Conservation (phyloP, 2,113 vertebrate species). For the Cynocephalus volans region DNA sequence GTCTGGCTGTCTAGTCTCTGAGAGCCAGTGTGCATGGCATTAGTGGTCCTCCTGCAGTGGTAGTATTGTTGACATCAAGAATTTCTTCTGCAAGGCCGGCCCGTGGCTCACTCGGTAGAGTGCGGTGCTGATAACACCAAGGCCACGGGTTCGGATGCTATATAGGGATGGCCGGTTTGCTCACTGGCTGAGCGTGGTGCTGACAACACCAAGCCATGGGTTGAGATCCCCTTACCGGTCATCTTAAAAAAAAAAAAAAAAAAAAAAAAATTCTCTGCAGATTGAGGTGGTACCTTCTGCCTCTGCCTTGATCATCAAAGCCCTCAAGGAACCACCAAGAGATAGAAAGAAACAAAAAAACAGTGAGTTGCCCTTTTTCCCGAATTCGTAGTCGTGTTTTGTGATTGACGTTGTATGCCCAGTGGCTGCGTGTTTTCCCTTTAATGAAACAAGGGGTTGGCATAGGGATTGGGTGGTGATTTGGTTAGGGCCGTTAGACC, state of each 20-base stretch:
- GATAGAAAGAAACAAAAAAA: conserved; percentile 99
- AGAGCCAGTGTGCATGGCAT: neutral
- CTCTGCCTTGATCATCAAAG: conserved; percentile 98
- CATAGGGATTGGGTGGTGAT: neutral
- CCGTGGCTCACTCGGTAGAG: too few relatives aligned
- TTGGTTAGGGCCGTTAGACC: neutral
- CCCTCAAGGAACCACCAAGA: conserved; percentile 98
- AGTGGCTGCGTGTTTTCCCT: neutral
- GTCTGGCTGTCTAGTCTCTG: neutral
- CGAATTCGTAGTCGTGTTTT: neutral
- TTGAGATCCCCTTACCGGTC: too few relatives aligned
- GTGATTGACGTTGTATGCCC: too few relatives aligned
- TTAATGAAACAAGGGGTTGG: neutral
- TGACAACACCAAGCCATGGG: too few relatives aligned
- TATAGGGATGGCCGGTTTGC: too few relatives aligned
- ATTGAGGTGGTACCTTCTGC: conserved; percentile 99
- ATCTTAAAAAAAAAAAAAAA: too few relatives aligned
- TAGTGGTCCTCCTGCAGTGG: neutral
- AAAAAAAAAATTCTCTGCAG: conserved; percentile 84
- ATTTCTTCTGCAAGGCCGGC: conserved; percentile 11
- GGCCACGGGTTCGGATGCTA: too few relatives aligned
- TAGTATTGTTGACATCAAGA: neutral
- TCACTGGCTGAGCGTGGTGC: too few relatives aligned
- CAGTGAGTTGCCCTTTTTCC: conserved; percentile 91
- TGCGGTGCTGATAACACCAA: too few relatives aligned